Base-by-base conservation (phyloP, 2,797 vertebrate species). In the Eidolon dupreanum region DNA sequence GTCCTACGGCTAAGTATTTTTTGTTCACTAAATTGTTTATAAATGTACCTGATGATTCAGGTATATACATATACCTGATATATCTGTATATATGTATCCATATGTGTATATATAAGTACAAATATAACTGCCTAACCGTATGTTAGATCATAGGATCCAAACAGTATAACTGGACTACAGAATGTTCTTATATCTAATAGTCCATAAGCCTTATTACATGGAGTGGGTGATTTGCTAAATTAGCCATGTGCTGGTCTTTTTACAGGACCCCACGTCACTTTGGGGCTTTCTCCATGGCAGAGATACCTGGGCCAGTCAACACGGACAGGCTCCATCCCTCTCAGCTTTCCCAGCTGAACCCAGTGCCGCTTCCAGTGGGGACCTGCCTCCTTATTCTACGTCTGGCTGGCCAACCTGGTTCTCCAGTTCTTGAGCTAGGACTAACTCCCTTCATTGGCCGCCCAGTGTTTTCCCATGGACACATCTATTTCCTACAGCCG, bases 231-330 rank as follows among this genome's bases (percentile, higher is more conserved):
- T 74, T 51, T 86, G 43, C 38, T 78, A 87, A 79, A 93, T 85
- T 91, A 92, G 43, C 17, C n/a, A 94, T 12, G 19, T 24, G 36
- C 46, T 92, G 43, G 26, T 15, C 41, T 95, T 93, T 96, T 88
- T 49, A 73, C 53, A 26, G 73, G 65, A 74, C 49, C 24, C 41
- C 55, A 59, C 53, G 61, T 65, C 33, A 87, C 22, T 20, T 53
- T 95, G 86, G 79, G 83, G 24, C 20, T 86, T 92, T 91, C 61
- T 31, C 49, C 90, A 75, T 78, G 53, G 36, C 85, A 75, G 51
- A 94, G 46, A 83, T 71, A 88, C 59, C 16, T 66, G 43, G 75
- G 43, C 10, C 70, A 92, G 20, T 86, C 38, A 87, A 87, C 51
- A 92, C 26, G 63, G 12, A 6, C 10, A 84, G 46, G 49, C 10